Evolutionary conservation across 2,797 vertebrate genomes (phyloP).

Genomic region (Centroberyx gerrardi): DNA sequence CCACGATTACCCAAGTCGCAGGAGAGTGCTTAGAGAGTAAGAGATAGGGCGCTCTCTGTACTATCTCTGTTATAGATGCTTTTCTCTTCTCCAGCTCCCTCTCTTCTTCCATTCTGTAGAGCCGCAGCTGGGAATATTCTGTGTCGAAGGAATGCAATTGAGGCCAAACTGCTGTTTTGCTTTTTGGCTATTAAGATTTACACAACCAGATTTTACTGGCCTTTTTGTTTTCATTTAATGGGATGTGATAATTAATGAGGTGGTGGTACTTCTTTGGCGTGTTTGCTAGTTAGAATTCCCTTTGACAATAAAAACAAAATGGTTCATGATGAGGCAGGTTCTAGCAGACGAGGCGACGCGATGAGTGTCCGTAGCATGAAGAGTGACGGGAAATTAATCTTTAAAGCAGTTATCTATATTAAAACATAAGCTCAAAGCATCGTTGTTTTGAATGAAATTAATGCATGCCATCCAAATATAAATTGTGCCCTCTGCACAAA

Average conservation of each 20-base stretch:
- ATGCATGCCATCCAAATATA: conserved; percentile 32
- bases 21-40: conserved; percentile 31
- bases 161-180: not conserved
- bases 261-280: conserved; percentile 10
- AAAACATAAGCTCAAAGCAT: conserved; percentile 58
- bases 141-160: not conserved
- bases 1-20: conserved; percentile 34
- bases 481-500: conserved; percentile 52
- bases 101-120: not conserved
- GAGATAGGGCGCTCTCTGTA: conserved; percentile 34
- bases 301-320: conserved; percentile 40
- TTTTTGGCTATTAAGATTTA: not conserved
- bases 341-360: conserved; percentile 7
- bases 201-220: not conserved
- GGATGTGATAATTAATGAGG: conserved; percentile 7
- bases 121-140: not conserved
- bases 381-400: conserved; percentile 18
- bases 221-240: not conserved
- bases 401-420: conserved; percentile 25
- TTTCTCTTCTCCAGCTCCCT: conserved; percentile 14
- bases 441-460: conserved; percentile 47
- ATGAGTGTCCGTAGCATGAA: not conserved
- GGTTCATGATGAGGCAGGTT: not conserved
- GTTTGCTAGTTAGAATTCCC: conserved; percentile 11
- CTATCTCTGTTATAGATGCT: conserved; percentile 61